A percentile compares a stretch with the other conserved stretches of the same genome.
Evolutionary conservation across 1,140 invertebrate genomes (phyloP).

Genomic region (Paralvinella palmiformis): DNA sequence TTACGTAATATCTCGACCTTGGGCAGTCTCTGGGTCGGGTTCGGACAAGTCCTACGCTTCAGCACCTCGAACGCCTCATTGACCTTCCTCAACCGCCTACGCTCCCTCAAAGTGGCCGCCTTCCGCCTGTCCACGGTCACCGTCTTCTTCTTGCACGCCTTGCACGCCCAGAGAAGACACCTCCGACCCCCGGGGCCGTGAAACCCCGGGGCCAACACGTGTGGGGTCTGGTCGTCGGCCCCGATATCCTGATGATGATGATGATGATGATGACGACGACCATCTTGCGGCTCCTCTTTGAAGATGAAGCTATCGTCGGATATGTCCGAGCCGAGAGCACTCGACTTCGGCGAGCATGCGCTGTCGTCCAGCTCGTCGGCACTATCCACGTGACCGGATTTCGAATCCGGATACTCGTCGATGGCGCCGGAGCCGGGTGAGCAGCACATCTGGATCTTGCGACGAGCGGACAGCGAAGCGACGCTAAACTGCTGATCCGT

Average conservation of each 20-base stretch:
- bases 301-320: background rate
- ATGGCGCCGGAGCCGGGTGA: background rate
- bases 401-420: background rate
- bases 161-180: slow-evolving; percentile 91
- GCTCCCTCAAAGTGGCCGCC: slow-evolving; percentile 89
- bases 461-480: no score
- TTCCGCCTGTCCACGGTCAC: slow-evolving; percentile 90
- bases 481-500: no score
- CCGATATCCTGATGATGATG: slow-evolving; percentile 21
- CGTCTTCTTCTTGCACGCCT: slow-evolving; percentile 90
- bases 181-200: slow-evolving; percentile 54
- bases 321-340: background rate
- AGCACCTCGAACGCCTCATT: slow-evolving; percentile 97
- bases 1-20: slow-evolving; percentile 96
- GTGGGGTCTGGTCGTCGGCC: slow-evolving; percentile 32
- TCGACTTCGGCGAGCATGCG: background rate
- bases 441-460: background rate
- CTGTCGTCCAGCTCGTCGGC: background rate
- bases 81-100: slow-evolving; percentile 86
- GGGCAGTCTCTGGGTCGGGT: slow-evolving; percentile 88
- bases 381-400: background rate
- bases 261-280: slow-evolving; percentile 11
- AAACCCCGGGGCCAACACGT: slow-evolving; percentile 49
- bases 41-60: slow-evolving; percentile 84
- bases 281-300: background rate